These are phyloP conservation scores for Zonitis immaculata DNA, from an alignment of 2,888 invertebrate species.

Conservation along the genomic window DNA sequence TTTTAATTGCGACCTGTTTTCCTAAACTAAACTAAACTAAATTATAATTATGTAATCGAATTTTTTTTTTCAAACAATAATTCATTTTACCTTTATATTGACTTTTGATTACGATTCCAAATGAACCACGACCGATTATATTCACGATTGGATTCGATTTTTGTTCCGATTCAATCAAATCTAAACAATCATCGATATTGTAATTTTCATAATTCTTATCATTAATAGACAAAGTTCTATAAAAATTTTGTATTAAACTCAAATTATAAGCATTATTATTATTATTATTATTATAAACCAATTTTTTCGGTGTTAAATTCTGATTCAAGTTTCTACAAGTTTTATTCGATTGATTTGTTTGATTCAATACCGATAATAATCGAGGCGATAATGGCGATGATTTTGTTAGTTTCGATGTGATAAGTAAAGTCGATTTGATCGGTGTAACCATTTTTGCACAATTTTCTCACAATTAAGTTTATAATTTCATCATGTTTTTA, in stretches of 20 bases:
- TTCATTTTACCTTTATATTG: constrained; percentile 35
- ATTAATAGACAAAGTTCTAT: no score
- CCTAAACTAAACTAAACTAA: constrained; percentile 25
- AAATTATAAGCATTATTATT: no score
- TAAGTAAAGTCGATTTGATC: constrained; percentile 3
- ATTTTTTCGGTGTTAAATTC: background rate
- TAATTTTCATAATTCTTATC: background rate
- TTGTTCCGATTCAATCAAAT: background rate
- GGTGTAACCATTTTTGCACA: constrained; percentile 6
- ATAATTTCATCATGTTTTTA: no score
- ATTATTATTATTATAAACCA: background rate
- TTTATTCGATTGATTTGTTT: constrained; percentile 9
- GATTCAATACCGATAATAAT: constrained; percentile 15
- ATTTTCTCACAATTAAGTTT: no score
- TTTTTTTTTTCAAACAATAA: no score
- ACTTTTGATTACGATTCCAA: constrained; percentile 44
- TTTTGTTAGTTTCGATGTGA: constrained; percentile 20
- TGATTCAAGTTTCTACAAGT: background rate
- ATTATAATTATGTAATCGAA: no score
- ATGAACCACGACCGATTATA: constrained; percentile 41
- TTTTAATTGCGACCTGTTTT: constrained; percentile 39
- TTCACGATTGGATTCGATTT: constrained; percentile 15
- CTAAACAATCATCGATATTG: background rate
- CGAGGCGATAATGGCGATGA: constrained; percentile 21
- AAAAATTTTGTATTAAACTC: background rate